These are phyloP conservation scores for Meteorus cinctellus DNA, from an alignment of 2,888 invertebrate genomes.

Conservation along the genomic window DNA sequence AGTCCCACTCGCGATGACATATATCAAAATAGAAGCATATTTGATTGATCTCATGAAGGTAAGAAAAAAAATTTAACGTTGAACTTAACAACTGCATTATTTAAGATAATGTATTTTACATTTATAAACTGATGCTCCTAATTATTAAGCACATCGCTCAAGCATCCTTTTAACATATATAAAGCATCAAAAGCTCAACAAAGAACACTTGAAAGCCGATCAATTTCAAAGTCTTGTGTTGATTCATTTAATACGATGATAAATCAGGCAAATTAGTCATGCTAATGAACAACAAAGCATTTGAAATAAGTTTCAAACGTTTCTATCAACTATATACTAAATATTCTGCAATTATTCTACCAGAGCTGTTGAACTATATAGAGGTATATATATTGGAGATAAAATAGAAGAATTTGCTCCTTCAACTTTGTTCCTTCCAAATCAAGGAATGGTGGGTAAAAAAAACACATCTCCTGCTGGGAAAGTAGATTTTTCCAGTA, in stretches of 20 bases:
- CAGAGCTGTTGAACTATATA: too few relatives aligned
- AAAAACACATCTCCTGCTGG: background rate
- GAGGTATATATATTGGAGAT: background rate
- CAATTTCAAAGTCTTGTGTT: background rate
- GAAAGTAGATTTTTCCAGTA: slow-evolving; percentile 2
- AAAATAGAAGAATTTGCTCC: background rate
- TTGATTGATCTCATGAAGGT: background rate
- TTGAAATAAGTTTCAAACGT: background rate
- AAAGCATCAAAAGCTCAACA: slow-evolving; percentile 17
- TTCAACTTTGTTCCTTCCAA: background rate
- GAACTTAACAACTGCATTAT: slow-evolving; percentile 7
- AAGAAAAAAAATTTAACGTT: slow-evolving; percentile 14
- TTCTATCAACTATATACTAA: background rate
- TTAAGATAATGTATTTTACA: background rate
- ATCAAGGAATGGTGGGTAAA: background rate
- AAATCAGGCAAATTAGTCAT: background rate
- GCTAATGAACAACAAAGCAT: background rate
- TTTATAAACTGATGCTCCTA: background rate
- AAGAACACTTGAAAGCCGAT: background rate
- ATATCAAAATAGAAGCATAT: too few relatives aligned
- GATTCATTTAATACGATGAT: background rate
- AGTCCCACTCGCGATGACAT: too few relatives aligned
- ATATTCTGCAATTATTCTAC: background rate
- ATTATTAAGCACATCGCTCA: too few relatives aligned
- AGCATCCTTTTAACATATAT: background rate